phyloP scores from a whole-genome alignment of 1,140 invertebrate genomes.

The Bombus superbus region DNA sequence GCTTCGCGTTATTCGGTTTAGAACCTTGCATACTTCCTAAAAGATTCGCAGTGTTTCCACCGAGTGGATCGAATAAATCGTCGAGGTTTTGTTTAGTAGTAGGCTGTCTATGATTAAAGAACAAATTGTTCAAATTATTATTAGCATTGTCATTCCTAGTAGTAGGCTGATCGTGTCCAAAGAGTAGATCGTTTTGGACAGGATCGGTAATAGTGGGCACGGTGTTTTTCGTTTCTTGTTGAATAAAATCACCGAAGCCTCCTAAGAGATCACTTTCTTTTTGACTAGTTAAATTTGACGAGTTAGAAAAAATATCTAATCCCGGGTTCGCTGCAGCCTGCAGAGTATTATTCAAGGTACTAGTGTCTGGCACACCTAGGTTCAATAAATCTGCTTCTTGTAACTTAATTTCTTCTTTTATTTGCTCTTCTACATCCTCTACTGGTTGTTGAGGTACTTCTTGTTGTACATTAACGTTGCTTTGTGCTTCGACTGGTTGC shows the following conservation, averaged over 20 bases:
- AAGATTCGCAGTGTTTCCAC: conserved; percentile 65
- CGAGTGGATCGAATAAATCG: conserved; percentile 78
- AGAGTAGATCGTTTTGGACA: conserved; percentile 66
- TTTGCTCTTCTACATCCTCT: conserved; percentile 30
- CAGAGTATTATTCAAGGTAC: conserved; percentile 49
- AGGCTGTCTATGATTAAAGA: conserved; percentile 69
- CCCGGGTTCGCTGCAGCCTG: conserved; percentile 55
- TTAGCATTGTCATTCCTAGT: conserved; percentile 42
- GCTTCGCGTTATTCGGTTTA: conserved; percentile 58
- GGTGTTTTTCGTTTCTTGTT: conserved; percentile 63
- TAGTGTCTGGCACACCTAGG: conserved; percentile 72
- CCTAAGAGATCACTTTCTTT: conserved; percentile 85
- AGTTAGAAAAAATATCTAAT: conserved; percentile 77
- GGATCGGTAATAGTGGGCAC: conserved; percentile 66
- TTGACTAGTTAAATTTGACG: conserved; percentile 56
- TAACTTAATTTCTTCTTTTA: conserved; percentile 46
- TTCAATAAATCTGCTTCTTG: conserved; percentile 82
- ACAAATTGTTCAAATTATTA: conserved; percentile 67
- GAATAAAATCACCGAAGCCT: conserved; percentile 81
- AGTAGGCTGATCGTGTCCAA: conserved; percentile 61
- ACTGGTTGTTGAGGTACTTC: conserved; percentile 46
- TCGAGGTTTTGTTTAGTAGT: conserved; percentile 41
- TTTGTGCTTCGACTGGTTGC: background rate
- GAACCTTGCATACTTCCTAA: conserved; percentile 69
- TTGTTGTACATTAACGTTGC: conserved; percentile 24